Evolutionary conservation across 1,140 invertebrate genomes (phyloP).

Genomic region (Pogonus chalceus): DNA sequence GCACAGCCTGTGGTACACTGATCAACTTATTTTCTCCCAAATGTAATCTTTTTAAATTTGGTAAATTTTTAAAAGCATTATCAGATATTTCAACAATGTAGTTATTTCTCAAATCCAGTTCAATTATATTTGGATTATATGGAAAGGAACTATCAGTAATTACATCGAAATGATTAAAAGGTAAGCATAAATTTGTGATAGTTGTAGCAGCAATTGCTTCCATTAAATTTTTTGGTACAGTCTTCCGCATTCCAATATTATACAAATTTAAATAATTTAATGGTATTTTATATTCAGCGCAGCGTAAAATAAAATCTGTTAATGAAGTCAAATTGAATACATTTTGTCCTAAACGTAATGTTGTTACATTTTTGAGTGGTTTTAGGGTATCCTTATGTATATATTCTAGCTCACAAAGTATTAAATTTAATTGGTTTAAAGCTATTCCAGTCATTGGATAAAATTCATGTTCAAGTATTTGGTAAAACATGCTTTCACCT

Average conservation of each 20-base stretch:
- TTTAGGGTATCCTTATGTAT: slow-evolving; percentile 36
- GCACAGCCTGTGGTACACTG: slow-evolving; percentile 32
- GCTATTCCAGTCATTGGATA: slow-evolving; percentile 15
- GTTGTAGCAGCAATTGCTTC: slow-evolving; percentile 34
- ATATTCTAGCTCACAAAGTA: slow-evolving; percentile 35
- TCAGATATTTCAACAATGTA: slow-evolving; percentile 28
- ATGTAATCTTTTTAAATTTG: slow-evolving; percentile 33
- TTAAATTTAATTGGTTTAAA: slow-evolving; percentile 30
- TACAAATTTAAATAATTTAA: slow-evolving; percentile 34
- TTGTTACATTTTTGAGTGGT: slow-evolving; percentile 30
- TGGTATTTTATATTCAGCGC: slow-evolving; percentile 28
- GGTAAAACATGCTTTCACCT: slow-evolving; percentile 23
- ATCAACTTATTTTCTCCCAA: slow-evolving; percentile 36
- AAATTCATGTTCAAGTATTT: slow-evolving; percentile 22
- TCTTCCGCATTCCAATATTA: slow-evolving; percentile 36
- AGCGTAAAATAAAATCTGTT: slow-evolving; percentile 28
- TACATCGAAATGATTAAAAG: slow-evolving; percentile 38
- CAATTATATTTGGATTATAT: slow-evolving; percentile 33
- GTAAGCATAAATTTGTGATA: slow-evolving; percentile 32
- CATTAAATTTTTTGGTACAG: slow-evolving; percentile 31
- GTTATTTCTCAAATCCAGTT: slow-evolving; percentile 35
- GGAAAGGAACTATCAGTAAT: slow-evolving; percentile 35
- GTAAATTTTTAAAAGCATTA: slow-evolving; percentile 34
- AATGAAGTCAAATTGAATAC: slow-evolving; percentile 34
- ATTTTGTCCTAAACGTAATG: slow-evolving; percentile 36